Evolutionary conservation across 1,140 invertebrate species (phyloP), one percentile per base, ranked within the genome.

Genomic region (Rhynchophorus ferrugineus): DNA sequence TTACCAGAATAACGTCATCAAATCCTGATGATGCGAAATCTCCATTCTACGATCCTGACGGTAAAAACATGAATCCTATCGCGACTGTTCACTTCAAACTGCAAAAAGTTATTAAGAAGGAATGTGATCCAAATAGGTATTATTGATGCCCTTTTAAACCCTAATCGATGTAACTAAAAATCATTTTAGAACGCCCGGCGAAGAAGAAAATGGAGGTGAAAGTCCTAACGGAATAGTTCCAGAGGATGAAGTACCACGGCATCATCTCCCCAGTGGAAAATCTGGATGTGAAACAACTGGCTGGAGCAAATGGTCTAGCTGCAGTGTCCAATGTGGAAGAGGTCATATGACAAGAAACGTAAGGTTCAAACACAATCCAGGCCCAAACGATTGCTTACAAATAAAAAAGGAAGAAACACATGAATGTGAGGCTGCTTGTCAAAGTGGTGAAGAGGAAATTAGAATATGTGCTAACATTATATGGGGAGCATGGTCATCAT

Each of bases 41-140:
- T 0, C 96, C 96, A 0, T 99, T 99, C 72, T 98, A 84, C 69
- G 88, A 92, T 65, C 71, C 81, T 2, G 74, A 72, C 8, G 88
- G 89, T 1, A 70, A 75, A 3, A 84, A 87, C 46, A 92, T 97
- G 81, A 90, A 91, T 63, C 94, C 95, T 0, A 76, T 98, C 57
- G 95, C 92, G 0, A 78, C 79, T 36, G 71, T 97, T 1, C 81
- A 85, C 45, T 74, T 95, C 11, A 87, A 83, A 7, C 73, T 89
- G 8, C 81, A 91, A 51, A 72, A 89, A 9, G 75, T 93, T 1
- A 94, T 94, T 62, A 89, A 92, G 62, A 91, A 91, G 69, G 79
- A 76, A 16, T 95, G 91, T 69, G 77, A 81, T 42, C 16, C 45
- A 9, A 35, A 54, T 17, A 44, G 43, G 46, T 43, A n/a, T n/a